Evolutionary conservation across 2,888 invertebrate genomes (phyloP), one percentile per base, ranked within the genome.

Genomic region (Megaustenia siamemsis): DNA sequence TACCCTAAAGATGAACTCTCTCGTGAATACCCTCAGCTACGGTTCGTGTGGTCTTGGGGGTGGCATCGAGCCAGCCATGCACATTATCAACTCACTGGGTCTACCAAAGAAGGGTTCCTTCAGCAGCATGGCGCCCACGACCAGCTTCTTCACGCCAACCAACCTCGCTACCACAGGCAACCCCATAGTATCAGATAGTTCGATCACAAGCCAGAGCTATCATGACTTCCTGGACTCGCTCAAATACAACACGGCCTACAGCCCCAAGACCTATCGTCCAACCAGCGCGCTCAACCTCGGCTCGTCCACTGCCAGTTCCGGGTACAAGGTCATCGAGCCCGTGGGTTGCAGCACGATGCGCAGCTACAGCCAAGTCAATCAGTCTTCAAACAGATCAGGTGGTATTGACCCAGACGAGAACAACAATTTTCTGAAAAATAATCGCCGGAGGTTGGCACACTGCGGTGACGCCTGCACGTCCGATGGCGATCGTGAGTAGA

Each of bases 341-440:
- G 18, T 32, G n/a, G 49, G 49, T 4, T 28, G n/a, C 28, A 28
- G 73, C 6, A 12, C 15, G 10, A 1, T n/a, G 43, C 4, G n/a
- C 8, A 73, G 73, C 32, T 43, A 73, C n/a, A 49, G 45, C 28
- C 6, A 49, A 10, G 35, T 21, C 12, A 76, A 35, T 15, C 32
- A 53, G 6, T 32, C 38, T 2, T 21, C n/a, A 28, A 73, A 73
- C 10, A 53, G 8, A 18, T 24, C 45, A 0, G 35, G 76, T 12
- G 43, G 35, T 24, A 10, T 40, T 12, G 56, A 60, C 32, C 79
- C 79, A 0, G 79, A 79, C 68, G 32, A 45, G 43, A 79, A 79
- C 28, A 79, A 79, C 49, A 79, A 79, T n/a, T 79, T 79, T 35
- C 6, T 79, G 66, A 79, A 15, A 24, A 28, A 79, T 18, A 32